Percentiles rank a stretch among this genome's conserved stretches.
phyloP scores from a whole-genome alignment of 2,888 invertebrate species.

The Synergus umbraculus region DNA sequence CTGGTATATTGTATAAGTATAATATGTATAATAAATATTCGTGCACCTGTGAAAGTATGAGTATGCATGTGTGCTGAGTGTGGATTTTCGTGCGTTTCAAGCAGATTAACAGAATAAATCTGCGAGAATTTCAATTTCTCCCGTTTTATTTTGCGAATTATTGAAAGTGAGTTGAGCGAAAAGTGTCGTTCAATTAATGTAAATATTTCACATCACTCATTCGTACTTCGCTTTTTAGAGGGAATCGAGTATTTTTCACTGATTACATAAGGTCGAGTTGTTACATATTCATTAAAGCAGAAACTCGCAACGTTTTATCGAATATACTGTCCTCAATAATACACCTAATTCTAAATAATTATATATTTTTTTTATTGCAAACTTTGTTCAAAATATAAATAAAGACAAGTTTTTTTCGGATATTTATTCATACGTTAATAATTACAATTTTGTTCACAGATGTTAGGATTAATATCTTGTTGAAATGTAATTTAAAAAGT shows the following conservation, averaged over 20 bases:
- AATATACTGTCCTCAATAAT: not conserved
- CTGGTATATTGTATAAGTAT: constrained; percentile 39
- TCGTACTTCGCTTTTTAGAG: constrained; percentile 24
- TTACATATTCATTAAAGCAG: not conserved
- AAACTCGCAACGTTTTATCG: not conserved
- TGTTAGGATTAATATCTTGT: constrained; percentile 9
- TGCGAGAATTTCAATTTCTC: not conserved
- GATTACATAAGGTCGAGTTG: constrained; percentile 5
- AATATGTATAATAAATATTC: constrained; percentile 17
- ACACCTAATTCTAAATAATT: constrained; percentile 3
- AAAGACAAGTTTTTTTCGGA: no score
- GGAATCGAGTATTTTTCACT: constrained; percentile 34
- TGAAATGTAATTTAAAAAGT: not conserved
- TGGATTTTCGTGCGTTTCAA: constrained; percentile 15
- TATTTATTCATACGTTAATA: not conserved
- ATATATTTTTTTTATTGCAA: not conserved
- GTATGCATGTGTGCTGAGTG: constrained; percentile 22
- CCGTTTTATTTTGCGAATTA: not conserved
- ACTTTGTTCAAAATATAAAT: not conserved
- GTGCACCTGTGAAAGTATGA: constrained; percentile 25
- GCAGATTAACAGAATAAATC: constrained; percentile 9
- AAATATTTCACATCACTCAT: constrained; percentile 28
- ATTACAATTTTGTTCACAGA: not conserved
- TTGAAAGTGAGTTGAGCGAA: not conserved
- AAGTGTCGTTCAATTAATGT: constrained; percentile 28